These are phyloP conservation scores for Heloderma charlesbogerti DNA, from an alignment of 2,113 vertebrate genomes.

Conservation along the genomic window DNA sequence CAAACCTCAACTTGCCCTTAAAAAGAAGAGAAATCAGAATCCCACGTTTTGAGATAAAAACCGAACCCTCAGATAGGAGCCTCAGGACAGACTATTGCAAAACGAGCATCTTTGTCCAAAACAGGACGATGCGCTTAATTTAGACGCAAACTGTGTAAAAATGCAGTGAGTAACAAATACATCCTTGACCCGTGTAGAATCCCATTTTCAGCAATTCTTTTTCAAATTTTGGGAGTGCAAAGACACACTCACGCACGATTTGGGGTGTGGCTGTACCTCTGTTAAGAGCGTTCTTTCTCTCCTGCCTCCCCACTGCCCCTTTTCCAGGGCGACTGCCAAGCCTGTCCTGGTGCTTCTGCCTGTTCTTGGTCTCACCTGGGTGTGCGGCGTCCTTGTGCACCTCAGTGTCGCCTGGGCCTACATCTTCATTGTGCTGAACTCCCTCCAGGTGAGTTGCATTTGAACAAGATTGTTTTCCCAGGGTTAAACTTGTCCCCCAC, in stretches of 20 bases:
- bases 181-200: not conserved
- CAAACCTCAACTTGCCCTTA: not conserved
- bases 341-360: conserved; percentile 89
- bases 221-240: not conserved
- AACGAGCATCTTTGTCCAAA: not conserved
- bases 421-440: conserved; percentile 87
- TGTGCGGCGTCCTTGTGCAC: conserved; percentile 89
- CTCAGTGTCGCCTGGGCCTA: conserved; percentile 86
- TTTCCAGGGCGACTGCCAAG: conserved; percentile 85
- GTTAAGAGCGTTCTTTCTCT: not conserved
- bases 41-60: not conserved
- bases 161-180: not conserved
- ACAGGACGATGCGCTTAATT: not conserved
- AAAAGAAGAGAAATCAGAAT: not conserved
- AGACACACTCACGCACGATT: not conserved
- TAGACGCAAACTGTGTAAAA: not conserved
- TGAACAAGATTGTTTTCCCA: too few relatives aligned
- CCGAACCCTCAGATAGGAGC: not conserved
- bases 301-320: not conserved
- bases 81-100: too few relatives aligned
- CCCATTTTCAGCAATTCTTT: not conserved
- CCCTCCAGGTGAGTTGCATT: conserved; percentile 85
- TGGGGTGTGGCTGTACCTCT: too few relatives aligned
- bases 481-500: not conserved
- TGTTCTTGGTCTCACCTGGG: conserved; percentile 91